Evolutionary conservation across 64 coral and sea anemone genomes (phyloP).

Genomic region (Stylophora pistillata): DNA sequence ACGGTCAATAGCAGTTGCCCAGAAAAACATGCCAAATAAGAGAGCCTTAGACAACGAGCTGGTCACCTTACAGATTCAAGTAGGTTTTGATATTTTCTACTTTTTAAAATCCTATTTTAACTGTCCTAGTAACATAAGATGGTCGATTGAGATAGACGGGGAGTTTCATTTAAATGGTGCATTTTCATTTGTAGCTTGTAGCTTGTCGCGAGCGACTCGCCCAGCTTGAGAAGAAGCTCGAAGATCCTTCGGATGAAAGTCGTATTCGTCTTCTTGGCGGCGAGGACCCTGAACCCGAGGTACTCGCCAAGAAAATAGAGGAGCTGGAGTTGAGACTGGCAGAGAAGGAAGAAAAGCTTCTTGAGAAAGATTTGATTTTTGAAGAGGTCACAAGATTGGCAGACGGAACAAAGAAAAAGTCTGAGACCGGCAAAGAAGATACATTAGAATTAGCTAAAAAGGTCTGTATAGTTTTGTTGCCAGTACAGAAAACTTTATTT

Average conservation of each 20-base stretch:
- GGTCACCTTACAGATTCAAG: conserved; percentile 96
- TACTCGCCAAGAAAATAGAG: conserved; percentile 87
- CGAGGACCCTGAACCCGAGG: conserved; percentile 84
- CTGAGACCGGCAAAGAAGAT: conserved; percentile 95
- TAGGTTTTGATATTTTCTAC: conserved; percentile 12
- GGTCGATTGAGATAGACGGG: no score
- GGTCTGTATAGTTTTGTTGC: conserved; percentile 22
- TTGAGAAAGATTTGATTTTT: conserved; percentile 97
- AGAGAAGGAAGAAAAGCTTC: conserved; percentile 95
- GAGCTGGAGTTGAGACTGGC: conserved; percentile 90
- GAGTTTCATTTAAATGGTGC: background rate
- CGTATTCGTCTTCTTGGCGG: conserved; percentile 84
- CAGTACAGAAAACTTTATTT: background rate
- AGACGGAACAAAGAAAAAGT: conserved; percentile 94
- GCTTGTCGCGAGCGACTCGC: conserved; percentile 79
- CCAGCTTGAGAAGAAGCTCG: conserved; percentile 83
- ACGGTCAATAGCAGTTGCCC: conserved; percentile 76
- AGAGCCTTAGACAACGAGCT: conserved; percentile 87
- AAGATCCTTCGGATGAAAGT: conserved; percentile 77
- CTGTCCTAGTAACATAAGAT: no score
- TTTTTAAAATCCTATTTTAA: background rate
- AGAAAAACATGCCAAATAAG: conserved; percentile 99
- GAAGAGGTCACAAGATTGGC: conserved; percentile 94
- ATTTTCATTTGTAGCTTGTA: conserved; percentile 58
- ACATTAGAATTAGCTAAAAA: conserved; percentile 94